phyloP scores from a whole-genome alignment of 2,888 invertebrate genomes.

The Drosophila robusta region DNA sequence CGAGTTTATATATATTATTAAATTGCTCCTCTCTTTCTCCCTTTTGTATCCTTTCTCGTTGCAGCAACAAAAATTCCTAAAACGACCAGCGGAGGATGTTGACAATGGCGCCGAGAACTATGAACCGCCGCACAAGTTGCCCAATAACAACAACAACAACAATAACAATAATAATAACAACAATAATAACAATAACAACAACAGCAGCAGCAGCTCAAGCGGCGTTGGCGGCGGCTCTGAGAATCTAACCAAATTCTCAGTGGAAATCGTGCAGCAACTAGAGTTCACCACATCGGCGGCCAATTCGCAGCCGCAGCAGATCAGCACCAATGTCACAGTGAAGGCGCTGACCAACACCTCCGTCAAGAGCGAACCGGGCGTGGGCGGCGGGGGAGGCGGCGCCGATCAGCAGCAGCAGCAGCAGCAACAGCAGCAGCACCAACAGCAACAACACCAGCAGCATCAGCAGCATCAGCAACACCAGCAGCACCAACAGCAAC shows the following conservation, averaged over 20 bases:
- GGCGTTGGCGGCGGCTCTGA: constrained; percentile 80
- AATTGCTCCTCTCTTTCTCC: constrained; percentile 1
- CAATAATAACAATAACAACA: constrained; percentile 48
- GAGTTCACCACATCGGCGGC: constrained; percentile 95
- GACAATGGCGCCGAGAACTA: constrained; percentile 85
- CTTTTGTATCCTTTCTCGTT: constrained; percentile 47
- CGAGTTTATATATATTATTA: neutral
- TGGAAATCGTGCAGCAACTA: constrained; percentile 96
- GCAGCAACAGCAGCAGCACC: constrained; percentile 24
- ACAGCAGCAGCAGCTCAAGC: constrained; percentile 55
- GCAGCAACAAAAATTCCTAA: constrained; percentile 94
- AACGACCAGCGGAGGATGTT: constrained; percentile 89
- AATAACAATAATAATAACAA: constrained; percentile 64
- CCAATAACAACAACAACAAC: constrained; percentile 85
- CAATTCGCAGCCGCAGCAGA: constrained; percentile 94
- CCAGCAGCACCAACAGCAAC: constrained; percentile 28
- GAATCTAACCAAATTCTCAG: constrained; percentile 91
- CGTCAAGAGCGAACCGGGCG: constrained; percentile 85
- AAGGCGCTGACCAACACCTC: constrained; percentile 90
- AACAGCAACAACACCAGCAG: constrained; percentile 33
- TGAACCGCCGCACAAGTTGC: constrained; percentile 92
- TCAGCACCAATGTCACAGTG: constrained; percentile 96
- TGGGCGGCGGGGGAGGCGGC: constrained; percentile 71
- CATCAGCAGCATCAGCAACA: constrained; percentile 42
- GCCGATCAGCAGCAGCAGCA: constrained; percentile 34